These are phyloP conservation scores for Engystomops pustulosus DNA, from an alignment of 2,113 vertebrate species.

Conservation along the genomic window DNA sequence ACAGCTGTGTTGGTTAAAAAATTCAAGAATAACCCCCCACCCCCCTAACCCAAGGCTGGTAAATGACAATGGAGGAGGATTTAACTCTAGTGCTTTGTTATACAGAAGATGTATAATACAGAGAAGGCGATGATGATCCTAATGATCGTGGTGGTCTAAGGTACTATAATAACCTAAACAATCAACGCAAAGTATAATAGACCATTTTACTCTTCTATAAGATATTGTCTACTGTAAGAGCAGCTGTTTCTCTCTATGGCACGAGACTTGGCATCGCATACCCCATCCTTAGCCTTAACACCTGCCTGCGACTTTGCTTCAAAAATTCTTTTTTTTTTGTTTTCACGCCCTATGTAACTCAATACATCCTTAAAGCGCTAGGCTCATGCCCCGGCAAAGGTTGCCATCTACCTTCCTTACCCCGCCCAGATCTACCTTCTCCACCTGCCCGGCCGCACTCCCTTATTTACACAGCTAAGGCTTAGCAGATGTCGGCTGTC, in stretches of 20 bases:
- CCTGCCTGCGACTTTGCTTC: constrained; percentile 48
- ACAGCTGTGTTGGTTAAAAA: constrained; percentile 55
- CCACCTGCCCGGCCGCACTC: constrained; percentile 61
- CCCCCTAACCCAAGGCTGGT: neutral
- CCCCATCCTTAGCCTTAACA: constrained; percentile 41
- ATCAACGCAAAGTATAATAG: neutral
- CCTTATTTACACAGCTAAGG: constrained; percentile 75
- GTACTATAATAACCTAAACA: neutral
- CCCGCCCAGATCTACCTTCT: constrained; percentile 31
- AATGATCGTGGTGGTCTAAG: too few species aligned
- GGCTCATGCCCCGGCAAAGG: neutral
- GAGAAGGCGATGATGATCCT: neutral
- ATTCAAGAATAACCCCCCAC: neutral
- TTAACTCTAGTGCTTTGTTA: neutral
- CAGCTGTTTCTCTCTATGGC: constrained; percentile 74
- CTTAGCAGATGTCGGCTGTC: constrained; percentile 71
- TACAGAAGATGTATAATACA: neutral
- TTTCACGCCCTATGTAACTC: constrained; percentile 18
- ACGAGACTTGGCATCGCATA: constrained; percentile 65
- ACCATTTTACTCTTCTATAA: neutral
- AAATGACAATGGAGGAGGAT: neutral
- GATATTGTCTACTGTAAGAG: constrained; percentile 61
- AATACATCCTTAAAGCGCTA: neutral
- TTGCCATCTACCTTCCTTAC: constrained; percentile 27
- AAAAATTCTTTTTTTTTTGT: neutral